A percentile compares a stretch with the other conserved stretches of the same genome.
phyloP scores from a whole-genome alignment of 2,797 vertebrate genomes.

The Simalia tracyae region DNA sequence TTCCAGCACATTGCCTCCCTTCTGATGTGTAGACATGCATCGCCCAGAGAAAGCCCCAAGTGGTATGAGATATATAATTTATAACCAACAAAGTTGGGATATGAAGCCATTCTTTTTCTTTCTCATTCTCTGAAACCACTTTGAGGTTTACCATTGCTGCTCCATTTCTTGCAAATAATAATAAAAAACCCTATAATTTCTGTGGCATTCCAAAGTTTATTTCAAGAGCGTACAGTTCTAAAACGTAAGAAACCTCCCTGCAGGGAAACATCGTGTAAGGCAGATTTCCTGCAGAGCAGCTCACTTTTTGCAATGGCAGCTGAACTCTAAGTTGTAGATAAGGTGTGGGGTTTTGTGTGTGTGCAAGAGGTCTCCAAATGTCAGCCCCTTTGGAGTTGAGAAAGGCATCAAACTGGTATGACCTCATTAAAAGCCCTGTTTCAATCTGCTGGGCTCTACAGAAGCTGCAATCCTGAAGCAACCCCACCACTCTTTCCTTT shows the following conservation, averaged over 20 bases:
- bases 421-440: conserved; percentile 13
- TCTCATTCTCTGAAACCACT: neutral
- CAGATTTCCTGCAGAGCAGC: conserved; percentile 23
- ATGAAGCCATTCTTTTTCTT: neutral
- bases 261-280: conserved; percentile 16
- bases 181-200: neutral
- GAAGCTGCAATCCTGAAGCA: neutral
- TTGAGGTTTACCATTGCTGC: conserved; percentile 1
- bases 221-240: conserved; percentile 14
- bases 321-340: neutral
- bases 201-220: neutral
- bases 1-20: neutral
- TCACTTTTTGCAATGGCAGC: conserved; percentile 11
- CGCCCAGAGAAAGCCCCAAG: neutral
- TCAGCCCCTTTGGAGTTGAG: neutral
- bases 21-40: neutral
- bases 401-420: conserved; percentile 29
- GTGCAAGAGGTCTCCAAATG: conserved; percentile 8
- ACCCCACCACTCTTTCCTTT: conserved; percentile 2
- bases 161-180: neutral
- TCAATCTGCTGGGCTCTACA: neutral
- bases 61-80: neutral
- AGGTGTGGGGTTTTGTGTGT: neutral
- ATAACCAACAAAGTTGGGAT: neutral
- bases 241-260: conserved; percentile 32